A percentile compares a stretch with the other conserved stretches of the same genome.
These are phyloP conservation scores for Anarhynchus alexandrinus DNA, from an alignment of 2,113 vertebrate species.

Conservation along the genomic window DNA sequence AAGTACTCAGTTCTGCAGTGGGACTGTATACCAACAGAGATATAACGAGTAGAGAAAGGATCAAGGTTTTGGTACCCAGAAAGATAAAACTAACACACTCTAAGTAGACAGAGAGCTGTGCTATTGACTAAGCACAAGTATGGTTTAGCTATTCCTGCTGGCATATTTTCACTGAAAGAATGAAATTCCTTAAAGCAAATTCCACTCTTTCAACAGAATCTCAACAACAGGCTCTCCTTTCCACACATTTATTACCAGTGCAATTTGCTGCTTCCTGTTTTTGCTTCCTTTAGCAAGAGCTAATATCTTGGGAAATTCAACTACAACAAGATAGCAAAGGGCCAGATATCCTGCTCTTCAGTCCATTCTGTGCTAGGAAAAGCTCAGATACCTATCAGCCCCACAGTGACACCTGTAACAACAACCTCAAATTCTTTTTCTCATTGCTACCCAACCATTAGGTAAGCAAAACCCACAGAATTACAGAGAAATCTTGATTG, in stretches of 20 bases:
- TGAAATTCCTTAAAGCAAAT: neutral
- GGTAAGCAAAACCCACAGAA: neutral
- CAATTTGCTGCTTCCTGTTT: neutral
- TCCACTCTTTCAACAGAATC: neutral
- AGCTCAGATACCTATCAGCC: neutral
- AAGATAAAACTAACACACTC: neutral
- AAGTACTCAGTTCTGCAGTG: neutral
- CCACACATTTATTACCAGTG: neutral
- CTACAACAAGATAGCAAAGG: neutral
- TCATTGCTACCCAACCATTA: neutral
- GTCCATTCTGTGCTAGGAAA: neutral
- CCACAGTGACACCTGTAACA: neutral
- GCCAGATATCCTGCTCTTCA: neutral
- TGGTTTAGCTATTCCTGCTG: neutral
- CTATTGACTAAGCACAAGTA: neutral
- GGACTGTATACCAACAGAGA: neutral
- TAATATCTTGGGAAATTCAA: neutral
- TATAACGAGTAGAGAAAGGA: neutral
- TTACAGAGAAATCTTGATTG: neutral
- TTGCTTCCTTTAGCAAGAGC: neutral
- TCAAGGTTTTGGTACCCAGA: neutral
- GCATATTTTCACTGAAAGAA: neutral
- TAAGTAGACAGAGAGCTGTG: neutral
- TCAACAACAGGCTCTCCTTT: neutral
- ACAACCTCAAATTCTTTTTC: neutral